Conservation (phyloP, 1,140 invertebrate species). For the Meteorus sp. region DNA sequence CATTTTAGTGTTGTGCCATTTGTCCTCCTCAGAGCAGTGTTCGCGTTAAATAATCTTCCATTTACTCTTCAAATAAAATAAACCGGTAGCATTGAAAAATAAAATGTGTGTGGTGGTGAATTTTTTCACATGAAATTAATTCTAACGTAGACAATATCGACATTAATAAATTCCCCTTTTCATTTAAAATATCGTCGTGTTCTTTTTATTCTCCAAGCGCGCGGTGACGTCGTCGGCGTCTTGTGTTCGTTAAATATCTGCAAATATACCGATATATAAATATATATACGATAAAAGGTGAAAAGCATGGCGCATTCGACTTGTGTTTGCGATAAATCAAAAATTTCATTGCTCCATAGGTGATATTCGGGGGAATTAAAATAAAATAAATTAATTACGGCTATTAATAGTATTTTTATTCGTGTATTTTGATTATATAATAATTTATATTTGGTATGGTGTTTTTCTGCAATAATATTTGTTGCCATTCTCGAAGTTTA, state of each 20-base stretch:
- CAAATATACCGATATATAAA: too few relatives aligned
- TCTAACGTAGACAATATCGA: too few relatives aligned
- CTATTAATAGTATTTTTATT: not conserved
- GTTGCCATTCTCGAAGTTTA: constrained; percentile 3
- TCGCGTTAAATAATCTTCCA: too few relatives aligned
- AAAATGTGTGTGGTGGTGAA: too few relatives aligned
- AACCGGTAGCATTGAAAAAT: too few relatives aligned
- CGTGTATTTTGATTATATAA: not conserved
- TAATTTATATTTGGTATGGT: constrained; percentile 22
- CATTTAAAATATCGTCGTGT: not conserved
- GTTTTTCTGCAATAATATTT: constrained; percentile 10
- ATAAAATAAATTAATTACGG: not conserved
- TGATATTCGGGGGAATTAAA: constrained; percentile 16
- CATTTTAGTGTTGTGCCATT: too few relatives aligned
- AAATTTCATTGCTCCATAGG: constrained; percentile 6
- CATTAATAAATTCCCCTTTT: not conserved
- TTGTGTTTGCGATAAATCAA: constrained; percentile 5
- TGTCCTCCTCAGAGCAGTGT: too few relatives aligned
- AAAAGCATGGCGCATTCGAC: constrained; percentile 16
- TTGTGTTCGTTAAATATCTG: constrained; percentile 6
- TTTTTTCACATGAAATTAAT: too few relatives aligned
- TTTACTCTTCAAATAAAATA: too few relatives aligned
- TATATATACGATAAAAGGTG: not conserved
- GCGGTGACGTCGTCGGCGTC: constrained; percentile 7
- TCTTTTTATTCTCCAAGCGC: not conserved